phyloP scores from a whole-genome alignment of 2,797 vertebrate genomes.

The Spea hammondii region DNA sequence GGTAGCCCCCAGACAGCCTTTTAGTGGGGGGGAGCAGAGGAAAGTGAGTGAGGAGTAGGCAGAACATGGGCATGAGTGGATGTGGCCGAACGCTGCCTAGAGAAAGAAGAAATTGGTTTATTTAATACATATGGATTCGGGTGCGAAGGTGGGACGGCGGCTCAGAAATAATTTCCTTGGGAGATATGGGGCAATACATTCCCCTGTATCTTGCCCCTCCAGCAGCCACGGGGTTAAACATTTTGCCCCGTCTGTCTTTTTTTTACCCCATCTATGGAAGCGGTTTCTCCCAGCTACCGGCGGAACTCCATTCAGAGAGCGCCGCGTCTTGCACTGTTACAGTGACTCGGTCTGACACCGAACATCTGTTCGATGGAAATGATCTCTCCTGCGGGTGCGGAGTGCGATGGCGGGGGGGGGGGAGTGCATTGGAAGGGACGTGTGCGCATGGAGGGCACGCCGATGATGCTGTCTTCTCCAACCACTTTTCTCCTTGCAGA shows the following conservation, averaged over 20 bases:
- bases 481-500: slow-evolving; percentile 45
- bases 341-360: slow-evolving; percentile 47
- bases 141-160: too few species aligned
- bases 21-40: too few species aligned
- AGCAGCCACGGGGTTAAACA: not conserved
- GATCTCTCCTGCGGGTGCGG: slow-evolving; percentile 50
- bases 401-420: slow-evolving; percentile 24
- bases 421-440: not conserved
- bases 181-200: too few species aligned
- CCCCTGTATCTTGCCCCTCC: not conserved
- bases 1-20: too few species aligned
- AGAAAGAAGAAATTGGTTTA: too few species aligned
- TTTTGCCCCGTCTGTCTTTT: slow-evolving; percentile 7
- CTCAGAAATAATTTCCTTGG: too few species aligned
- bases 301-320: slow-evolving; percentile 14
- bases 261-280: slow-evolving; percentile 10
- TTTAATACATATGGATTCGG: too few species aligned
- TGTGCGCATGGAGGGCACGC: not conserved
- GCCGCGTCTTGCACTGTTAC: slow-evolving; percentile 28
- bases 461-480: slow-evolving; percentile 28
- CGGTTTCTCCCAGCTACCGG: slow-evolving; percentile 25
- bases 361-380: slow-evolving; percentile 53
- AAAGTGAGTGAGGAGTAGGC: too few species aligned
- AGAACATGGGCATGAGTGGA: too few species aligned
- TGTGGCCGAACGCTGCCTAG: too few species aligned